Evolutionary conservation across 1,140 invertebrate species (phyloP).

Genomic region (Pantala flavescens): DNA sequence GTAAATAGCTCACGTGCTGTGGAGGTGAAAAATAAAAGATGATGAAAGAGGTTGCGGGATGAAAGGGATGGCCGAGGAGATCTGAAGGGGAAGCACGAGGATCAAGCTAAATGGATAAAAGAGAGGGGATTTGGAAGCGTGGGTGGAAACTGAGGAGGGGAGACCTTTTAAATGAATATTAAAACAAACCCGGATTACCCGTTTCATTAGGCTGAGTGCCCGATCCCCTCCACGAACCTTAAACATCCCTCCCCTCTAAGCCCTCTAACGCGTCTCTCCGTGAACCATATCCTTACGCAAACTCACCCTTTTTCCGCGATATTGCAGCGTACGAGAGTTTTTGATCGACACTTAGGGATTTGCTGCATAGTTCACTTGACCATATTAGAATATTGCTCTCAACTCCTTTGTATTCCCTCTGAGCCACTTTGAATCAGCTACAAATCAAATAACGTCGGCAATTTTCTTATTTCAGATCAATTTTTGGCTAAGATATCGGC

Average conservation of each 20-base stretch:
- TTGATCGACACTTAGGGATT: too few species aligned
- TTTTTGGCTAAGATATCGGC: too few species aligned
- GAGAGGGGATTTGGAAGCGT: neutral
- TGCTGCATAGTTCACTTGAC: too few species aligned
- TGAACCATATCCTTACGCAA: neutral
- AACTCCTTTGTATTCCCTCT: too few species aligned
- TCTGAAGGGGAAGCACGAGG: neutral
- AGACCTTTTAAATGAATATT: slow-evolving; percentile 10
- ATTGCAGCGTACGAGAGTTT: neutral
- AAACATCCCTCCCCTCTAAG: neutral
- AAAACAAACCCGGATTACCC: slow-evolving; percentile 8
- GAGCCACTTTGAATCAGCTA: too few species aligned
- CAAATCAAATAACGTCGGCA: too few species aligned
- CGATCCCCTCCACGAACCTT: neutral
- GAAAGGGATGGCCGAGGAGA: neutral
- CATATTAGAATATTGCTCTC: too few species aligned
- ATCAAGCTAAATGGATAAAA: slow-evolving; percentile 8
- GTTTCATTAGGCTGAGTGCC: slow-evolving; percentile 7
- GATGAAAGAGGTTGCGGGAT: neutral
- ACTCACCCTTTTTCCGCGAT: neutral
- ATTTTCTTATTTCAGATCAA: too few species aligned
- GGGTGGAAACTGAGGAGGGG: neutral
- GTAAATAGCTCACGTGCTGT: too few species aligned
- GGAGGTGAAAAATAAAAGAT: neutral
- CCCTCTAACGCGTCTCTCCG: neutral